These are phyloP conservation scores for Drosophila anomelani DNA, from an alignment of 2,888 invertebrate genomes.

Conservation along the genomic window DNA sequence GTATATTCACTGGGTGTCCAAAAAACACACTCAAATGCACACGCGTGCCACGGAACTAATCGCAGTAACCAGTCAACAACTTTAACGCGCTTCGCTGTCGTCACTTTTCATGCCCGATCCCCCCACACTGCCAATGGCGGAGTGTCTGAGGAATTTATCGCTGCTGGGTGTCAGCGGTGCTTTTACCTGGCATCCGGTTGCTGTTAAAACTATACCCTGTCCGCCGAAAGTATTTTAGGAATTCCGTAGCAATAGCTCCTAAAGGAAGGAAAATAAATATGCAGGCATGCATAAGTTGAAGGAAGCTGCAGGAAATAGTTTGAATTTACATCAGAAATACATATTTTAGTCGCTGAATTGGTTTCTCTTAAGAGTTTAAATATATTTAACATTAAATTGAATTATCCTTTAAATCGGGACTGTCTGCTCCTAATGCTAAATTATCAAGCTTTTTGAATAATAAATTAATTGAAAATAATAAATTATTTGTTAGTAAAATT, in stretches of 20 bases:
- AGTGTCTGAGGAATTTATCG: slow-evolving; percentile 39
- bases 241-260: neutral
- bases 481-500: neutral
- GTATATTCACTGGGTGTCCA: slow-evolving; percentile 32
- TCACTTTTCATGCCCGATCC: slow-evolving; percentile 58
- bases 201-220: slow-evolving; percentile 5
- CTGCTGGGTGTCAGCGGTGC: slow-evolving; percentile 25
- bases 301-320: neutral
- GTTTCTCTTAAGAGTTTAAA: too few species aligned
- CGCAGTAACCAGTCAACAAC: slow-evolving; percentile 42
- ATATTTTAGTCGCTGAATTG: neutral
- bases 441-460: neutral
- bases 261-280: neutral
- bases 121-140: slow-evolving; percentile 7
- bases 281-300: too few species aligned
- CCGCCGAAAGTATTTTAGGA: neutral
- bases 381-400: neutral
- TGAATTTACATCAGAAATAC: neutral
- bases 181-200: slow-evolving; percentile 60
- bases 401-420: neutral
- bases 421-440: too few species aligned
- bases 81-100: slow-evolving; percentile 53
- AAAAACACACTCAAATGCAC: slow-evolving; percentile 53
- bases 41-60: slow-evolving; percentile 50
- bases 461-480: neutral